Conservation (phyloP, 2,113 vertebrate genomes). For the Copsychus sechellarum region DNA sequence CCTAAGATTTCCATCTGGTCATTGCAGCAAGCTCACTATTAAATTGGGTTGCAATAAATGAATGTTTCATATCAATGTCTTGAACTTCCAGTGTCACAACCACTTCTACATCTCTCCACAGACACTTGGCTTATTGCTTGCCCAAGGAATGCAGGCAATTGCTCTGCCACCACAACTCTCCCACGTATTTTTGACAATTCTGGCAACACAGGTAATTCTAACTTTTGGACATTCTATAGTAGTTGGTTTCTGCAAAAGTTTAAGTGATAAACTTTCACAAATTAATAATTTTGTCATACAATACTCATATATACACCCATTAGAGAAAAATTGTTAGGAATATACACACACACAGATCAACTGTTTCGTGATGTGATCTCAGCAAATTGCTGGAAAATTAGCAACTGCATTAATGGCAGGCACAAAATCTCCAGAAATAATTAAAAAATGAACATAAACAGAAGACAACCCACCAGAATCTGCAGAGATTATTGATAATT, state of each 20-base stretch:
- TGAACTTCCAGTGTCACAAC: neutral
- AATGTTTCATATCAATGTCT: neutral
- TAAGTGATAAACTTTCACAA: neutral
- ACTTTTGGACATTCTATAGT: neutral
- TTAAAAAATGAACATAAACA: neutral
- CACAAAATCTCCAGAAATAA: neutral
- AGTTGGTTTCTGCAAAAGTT: neutral
- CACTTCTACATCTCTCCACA: neutral
- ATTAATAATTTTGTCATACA: neutral
- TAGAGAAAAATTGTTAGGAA: neutral
- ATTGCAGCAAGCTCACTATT: neutral
- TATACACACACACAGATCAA: neutral
- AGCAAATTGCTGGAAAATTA: neutral
- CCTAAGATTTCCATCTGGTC: neutral
- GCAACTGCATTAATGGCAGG: neutral
- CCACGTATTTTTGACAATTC: neutral
- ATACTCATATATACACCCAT: neutral
- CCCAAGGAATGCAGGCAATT: neutral
- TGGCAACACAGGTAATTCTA: neutral
- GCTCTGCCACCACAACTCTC: neutral
- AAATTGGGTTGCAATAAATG: neutral
- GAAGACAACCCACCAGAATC: neutral
- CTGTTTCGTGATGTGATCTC: neutral
- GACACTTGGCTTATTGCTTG: neutral
- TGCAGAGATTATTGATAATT: neutral